These are phyloP conservation scores for Archivesica marissinica DNA, from an alignment of 1,140 invertebrate species.

Conservation along the genomic window DNA sequence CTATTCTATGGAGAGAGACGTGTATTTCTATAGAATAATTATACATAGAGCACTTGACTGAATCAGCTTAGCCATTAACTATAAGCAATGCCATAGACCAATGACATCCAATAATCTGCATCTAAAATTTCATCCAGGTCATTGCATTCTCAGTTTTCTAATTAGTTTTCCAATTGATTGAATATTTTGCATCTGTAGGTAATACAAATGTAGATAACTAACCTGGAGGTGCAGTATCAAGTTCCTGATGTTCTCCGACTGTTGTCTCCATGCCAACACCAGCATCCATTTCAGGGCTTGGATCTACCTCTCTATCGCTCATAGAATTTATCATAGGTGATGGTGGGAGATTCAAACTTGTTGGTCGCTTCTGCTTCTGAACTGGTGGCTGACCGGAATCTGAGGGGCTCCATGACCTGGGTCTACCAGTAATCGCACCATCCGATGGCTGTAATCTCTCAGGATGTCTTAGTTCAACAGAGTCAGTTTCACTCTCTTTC, in stretches of 20 bases:
- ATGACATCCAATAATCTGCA: too few relatives aligned
- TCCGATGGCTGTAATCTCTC: background rate
- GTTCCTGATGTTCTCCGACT: background rate
- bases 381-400: conserved; percentile 51
- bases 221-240: background rate
- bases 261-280: background rate
- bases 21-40: too few relatives aligned
- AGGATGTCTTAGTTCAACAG: conserved; percentile 49
- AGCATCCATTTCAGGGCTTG: conserved; percentile 1
- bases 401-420: conserved; percentile 72
- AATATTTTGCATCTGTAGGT: background rate
- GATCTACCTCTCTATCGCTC: conserved; percentile 4
- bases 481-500: conserved; percentile 9
- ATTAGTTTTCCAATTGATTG: too few relatives aligned
- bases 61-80: too few relatives aligned
- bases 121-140: too few relatives aligned
- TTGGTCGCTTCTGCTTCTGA: conserved; percentile 76
- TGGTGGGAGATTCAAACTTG: conserved; percentile 79
- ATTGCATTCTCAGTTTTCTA: too few relatives aligned
- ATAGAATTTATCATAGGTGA: conserved; percentile 54
- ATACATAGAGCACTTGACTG: too few relatives aligned
- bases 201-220: background rate
- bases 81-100: too few relatives aligned
- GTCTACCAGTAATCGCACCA: conserved; percentile 37
- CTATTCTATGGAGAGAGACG: too few relatives aligned